Conservation (phyloP, 2,113 vertebrate species). For the Heliornis fulica region DNA sequence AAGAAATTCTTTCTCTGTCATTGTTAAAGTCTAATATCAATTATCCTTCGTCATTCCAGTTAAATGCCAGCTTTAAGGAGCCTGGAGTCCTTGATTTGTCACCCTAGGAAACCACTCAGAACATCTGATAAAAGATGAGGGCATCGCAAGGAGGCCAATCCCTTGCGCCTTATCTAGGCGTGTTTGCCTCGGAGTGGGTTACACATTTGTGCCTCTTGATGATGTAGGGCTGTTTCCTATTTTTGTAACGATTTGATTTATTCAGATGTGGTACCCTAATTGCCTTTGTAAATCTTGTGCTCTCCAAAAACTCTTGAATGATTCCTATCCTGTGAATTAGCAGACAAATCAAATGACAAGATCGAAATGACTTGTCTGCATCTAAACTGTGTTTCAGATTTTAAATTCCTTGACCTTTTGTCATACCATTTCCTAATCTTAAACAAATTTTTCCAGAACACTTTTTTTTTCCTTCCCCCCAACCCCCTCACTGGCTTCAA, state of each 20-base stretch:
- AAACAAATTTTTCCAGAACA: background rate
- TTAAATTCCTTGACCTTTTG: slow-evolving; percentile 42
- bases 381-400: slow-evolving; percentile 18
- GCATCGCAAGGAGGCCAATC: background rate
- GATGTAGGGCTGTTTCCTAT: background rate
- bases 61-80: background rate
- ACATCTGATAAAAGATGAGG: background rate
- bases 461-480: background rate
- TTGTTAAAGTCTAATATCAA: background rate
- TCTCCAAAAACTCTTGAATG: background rate
- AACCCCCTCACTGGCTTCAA: background rate
- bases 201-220: background rate
- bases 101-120: background rate
- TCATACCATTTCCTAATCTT: background rate
- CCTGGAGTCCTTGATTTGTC: background rate
- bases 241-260: background rate
- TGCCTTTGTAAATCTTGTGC: background rate
- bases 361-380: background rate
- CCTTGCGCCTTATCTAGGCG: background rate
- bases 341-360: background rate
- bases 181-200: background rate
- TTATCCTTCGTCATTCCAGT: background rate
- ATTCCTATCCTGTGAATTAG: background rate
- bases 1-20: background rate
- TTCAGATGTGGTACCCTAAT: background rate